Evolutionary conservation across 2,888 invertebrate genomes (phyloP), one percentile per base, ranked within the genome.

Genomic region (Dyspetes luteomarginatus): DNA sequence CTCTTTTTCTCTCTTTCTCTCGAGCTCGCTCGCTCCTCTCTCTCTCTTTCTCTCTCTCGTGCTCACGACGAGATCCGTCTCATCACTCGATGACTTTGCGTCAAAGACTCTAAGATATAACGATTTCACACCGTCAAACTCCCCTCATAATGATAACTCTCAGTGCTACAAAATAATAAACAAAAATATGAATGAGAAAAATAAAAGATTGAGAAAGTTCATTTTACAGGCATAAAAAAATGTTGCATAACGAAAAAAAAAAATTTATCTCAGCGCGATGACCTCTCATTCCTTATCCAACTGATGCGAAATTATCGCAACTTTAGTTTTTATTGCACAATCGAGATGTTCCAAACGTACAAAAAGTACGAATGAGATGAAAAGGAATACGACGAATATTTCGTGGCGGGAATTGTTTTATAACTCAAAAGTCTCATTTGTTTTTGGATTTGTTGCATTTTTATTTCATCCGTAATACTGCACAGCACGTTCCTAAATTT

Each of bases 391-490:
- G 58, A 48, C 22, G 3, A 15, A 19, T 17, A 41, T 9, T 52
- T 7, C 41, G 22, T 7, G 19, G 17, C 7, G 4, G 22, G 15
- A 24, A 2, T 19, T 43, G 43, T 24, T 65, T 55, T 56, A n/a
- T n/a, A n/a, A n/a, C 36, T 12, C 36, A 0, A 9, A 7, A 12
- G 9, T 62, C 36, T 36, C 36, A 12, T 9, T 1, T 17, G 24
- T 36, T 52, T 52, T 64, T 78, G 36, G 7, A 26, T 84, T 86
- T 76, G 36, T 36, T 36, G 36, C 36, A 80, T 74, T 79, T 90
- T 90, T 90, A 90, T 91, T n/a, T 91, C 76, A 81, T 84, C 78
- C 80, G 82, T 91, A 91, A 91, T 91, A 91, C 91, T 91, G 91
- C 90, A 87, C 88, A 88, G 88, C 86, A 87, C 83, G 82, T 87